Percentiles rank a stretch among this genome's conserved stretches.
Evolutionary conservation across 1,140 invertebrate genomes (phyloP).

Genomic region (Ganaspis sp.): DNA sequence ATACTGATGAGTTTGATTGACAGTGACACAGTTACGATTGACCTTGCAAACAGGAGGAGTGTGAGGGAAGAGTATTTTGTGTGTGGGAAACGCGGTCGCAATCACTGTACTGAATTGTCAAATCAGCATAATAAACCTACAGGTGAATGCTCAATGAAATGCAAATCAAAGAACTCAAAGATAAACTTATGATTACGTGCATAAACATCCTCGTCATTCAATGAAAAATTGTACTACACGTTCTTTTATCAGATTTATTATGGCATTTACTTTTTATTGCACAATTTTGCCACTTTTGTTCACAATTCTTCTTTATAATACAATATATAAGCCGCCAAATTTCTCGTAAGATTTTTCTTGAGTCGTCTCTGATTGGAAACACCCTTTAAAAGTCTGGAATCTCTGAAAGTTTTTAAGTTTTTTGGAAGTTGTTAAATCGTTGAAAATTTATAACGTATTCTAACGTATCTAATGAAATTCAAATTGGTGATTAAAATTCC

Average conservation of each 20-base stretch:
- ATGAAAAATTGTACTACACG: neutral
- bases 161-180: slow-evolving; percentile 6
- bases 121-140: slow-evolving; percentile 29
- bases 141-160: neutral
- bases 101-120: slow-evolving; percentile 14
- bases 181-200: neutral
- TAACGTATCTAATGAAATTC: neutral
- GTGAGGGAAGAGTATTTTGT: slow-evolving; percentile 42
- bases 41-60: slow-evolving; percentile 59
- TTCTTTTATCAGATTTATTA: no score
- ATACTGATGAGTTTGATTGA: slow-evolving; percentile 72
- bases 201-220: neutral
- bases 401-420: no score
- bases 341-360: no score
- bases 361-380: no score
- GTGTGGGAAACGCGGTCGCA: slow-evolving; percentile 9
- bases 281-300: no score
- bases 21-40: slow-evolving; percentile 71
- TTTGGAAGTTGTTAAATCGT: no score
- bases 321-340: neutral
- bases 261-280: no score
- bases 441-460: neutral
- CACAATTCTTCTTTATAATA: neutral
- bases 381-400: no score
- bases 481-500: neutral